These are phyloP conservation scores for Patella pellucida DNA, from an alignment of 2,888 invertebrate genomes.

Conservation along the genomic window DNA sequence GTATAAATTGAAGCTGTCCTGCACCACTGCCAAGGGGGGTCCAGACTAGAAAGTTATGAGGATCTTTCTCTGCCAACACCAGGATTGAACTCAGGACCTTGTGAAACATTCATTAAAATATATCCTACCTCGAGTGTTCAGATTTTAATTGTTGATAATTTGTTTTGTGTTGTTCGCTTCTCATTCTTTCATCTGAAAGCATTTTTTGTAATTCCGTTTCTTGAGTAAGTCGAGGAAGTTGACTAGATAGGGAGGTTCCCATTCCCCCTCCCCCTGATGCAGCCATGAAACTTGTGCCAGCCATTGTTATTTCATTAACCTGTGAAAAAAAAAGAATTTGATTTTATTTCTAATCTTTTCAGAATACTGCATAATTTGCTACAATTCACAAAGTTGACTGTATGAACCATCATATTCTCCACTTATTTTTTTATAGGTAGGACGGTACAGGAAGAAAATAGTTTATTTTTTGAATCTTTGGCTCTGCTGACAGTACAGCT, in stretches of 20 bases:
- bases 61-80: no score
- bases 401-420: no score
- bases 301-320: conserved; percentile 27
- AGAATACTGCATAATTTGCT: no score
- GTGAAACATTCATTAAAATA: neutral
- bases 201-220: conserved; percentile 70
- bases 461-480: no score
- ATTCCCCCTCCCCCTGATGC: conserved; percentile 26
- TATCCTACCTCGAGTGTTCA: conserved; percentile 65
- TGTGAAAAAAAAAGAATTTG: neutral
- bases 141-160: conserved; percentile 69
- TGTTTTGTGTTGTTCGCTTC: conserved; percentile 68
- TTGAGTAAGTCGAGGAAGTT: conserved; percentile 56
- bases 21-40: no score
- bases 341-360: no score
- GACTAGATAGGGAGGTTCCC: conserved; percentile 40
- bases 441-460: no score
- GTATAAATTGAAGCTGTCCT: neutral
- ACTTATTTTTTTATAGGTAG: no score
- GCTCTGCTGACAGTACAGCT: no score
- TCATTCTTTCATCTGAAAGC: conserved; percentile 68
- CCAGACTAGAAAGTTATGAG: no score
- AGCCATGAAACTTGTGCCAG: conserved; percentile 38
- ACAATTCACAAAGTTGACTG: no score
- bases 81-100: neutral